These are phyloP conservation scores for Cyrtonyx montezumae DNA, from an alignment of 2,113 vertebrate genomes.

Conservation along the genomic window DNA sequence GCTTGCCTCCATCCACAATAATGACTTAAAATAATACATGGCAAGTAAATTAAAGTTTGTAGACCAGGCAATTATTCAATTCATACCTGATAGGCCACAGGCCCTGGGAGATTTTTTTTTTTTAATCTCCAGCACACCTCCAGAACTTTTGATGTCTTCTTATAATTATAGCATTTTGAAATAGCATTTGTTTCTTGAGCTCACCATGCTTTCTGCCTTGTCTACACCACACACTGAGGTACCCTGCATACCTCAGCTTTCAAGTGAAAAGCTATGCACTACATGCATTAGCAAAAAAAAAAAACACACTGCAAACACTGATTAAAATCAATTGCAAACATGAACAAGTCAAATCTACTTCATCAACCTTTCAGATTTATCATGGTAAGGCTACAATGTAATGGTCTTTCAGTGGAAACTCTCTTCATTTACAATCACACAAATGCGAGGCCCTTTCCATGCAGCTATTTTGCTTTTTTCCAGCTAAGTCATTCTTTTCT, in stretches of 20 bases:
- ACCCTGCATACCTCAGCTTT: neutral
- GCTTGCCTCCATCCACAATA: neutral
- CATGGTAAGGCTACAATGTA: constrained; percentile 55
- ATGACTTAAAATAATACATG: neutral
- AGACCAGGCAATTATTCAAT: neutral
- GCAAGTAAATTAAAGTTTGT: too few species aligned
- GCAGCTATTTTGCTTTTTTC: neutral
- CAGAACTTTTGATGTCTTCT: neutral
- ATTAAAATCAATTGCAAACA: constrained; percentile 69
- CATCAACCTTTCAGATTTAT: constrained; percentile 65
- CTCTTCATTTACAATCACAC: constrained; percentile 26
- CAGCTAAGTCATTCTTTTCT: neutral
- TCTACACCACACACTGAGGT: neutral
- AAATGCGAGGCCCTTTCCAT: neutral
- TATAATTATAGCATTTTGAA: neutral
- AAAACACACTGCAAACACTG: neutral
- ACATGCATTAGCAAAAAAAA: neutral
- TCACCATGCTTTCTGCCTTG: neutral
- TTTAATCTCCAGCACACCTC: neutral
- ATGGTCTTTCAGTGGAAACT: constrained; percentile 31
- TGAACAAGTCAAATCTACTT: constrained; percentile 33
- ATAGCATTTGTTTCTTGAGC: neutral
- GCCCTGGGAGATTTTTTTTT: neutral
- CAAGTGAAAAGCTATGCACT: neutral
- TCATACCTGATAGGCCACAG: rapidly evolving